Conservation (phyloP, 2,888 invertebrate genomes). For the Abscondita cerata region DNA sequence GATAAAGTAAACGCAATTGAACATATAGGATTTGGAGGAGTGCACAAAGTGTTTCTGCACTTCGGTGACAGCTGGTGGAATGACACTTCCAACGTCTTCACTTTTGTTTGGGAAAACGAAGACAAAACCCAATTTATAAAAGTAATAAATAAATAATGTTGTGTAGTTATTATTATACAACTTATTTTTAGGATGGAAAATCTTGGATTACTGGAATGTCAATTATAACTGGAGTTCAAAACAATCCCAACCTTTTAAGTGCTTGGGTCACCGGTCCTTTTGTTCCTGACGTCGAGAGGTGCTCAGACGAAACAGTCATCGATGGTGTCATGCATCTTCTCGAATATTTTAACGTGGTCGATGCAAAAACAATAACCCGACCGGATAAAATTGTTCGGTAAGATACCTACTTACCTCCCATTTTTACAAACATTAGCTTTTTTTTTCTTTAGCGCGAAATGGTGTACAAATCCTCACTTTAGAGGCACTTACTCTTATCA, state of each 20-base stretch:
- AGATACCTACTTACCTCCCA: no score
- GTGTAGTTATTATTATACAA: no score
- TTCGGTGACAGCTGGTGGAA: slow-evolving; percentile 71
- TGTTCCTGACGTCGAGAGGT: slow-evolving; percentile 68
- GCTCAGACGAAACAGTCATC: slow-evolving; percentile 62
- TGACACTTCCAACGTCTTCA: slow-evolving; percentile 54
- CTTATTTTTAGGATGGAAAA: slow-evolving; percentile 9
- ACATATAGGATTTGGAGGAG: slow-evolving; percentile 66
- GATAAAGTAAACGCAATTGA: slow-evolving; percentile 63
- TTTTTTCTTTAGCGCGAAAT: slow-evolving; percentile 64
- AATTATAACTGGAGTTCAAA: slow-evolving; percentile 57
- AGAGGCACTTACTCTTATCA: slow-evolving; percentile 49
- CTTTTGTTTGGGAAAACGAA: slow-evolving; percentile 61
- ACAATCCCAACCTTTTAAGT: slow-evolving; percentile 67
- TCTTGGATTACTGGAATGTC: slow-evolving; percentile 2
- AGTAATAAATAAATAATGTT: no score
- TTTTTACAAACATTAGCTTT: no score
- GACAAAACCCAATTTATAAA: no score
- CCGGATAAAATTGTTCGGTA: slow-evolving; percentile 48
- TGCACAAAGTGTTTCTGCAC: slow-evolving; percentile 68
- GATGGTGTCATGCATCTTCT: slow-evolving; percentile 61
- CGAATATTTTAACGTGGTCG: slow-evolving; percentile 62
- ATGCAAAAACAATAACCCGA: slow-evolving; percentile 53
- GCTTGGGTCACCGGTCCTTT: slow-evolving; percentile 71
- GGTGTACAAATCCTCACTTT: slow-evolving; percentile 70